phyloP scores from a whole-genome alignment of 2,113 vertebrate species.

The Peromyscus leucopus region DNA sequence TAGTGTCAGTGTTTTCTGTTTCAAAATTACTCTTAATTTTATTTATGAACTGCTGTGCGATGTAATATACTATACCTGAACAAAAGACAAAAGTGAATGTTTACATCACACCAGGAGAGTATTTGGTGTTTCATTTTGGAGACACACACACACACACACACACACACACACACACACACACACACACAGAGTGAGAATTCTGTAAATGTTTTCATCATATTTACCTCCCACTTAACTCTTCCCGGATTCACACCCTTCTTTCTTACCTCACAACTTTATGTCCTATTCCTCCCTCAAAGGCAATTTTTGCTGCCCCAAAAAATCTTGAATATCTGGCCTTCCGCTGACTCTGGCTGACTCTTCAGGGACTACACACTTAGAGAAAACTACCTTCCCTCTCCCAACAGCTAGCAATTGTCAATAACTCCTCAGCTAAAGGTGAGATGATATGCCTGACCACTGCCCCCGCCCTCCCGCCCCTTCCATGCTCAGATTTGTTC shows the following conservation, averaged over 20 bases:
- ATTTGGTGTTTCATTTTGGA: neutral
- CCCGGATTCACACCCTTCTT: no score
- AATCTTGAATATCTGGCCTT: neutral
- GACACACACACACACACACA: no score
- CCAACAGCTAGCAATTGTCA: neutral
- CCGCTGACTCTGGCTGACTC: neutral
- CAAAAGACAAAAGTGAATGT: neutral
- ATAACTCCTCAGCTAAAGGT: neutral
- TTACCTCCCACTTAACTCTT: neutral
- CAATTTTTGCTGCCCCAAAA: neutral
- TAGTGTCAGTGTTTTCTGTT: neutral
- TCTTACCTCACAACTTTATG: neutral
- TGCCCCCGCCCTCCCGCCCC: no score
- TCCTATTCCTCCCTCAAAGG: neutral
- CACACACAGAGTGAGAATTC: neutral
- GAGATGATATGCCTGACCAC: neutral
- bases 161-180: no score
- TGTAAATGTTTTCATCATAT: neutral
- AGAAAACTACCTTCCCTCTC: neutral
- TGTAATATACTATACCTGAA: neutral
- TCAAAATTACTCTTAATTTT: slow-evolving; percentile 11
- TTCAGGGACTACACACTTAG: neutral
- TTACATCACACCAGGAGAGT: neutral
- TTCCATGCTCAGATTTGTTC: neutral
- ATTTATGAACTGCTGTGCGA: neutral